These are phyloP conservation scores for Drosophila takahashii DNA, from an alignment of 1,140 invertebrate species.

Conservation along the genomic window DNA sequence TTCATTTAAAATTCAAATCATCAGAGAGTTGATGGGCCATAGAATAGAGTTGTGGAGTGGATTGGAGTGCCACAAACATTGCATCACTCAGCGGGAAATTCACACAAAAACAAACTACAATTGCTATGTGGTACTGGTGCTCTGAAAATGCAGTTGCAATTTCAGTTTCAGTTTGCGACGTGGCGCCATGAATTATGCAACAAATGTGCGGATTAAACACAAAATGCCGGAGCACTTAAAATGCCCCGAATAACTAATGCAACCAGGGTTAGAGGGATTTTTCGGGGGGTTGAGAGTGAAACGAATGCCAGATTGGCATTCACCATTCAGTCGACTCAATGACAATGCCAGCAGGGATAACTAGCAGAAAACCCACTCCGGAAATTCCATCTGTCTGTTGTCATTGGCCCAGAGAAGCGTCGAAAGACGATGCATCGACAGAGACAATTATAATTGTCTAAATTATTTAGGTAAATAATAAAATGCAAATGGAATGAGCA, in stretches of 20 bases:
- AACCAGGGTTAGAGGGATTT: neutral
- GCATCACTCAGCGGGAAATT: conserved; percentile 46
- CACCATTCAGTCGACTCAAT: conserved; percentile 28
- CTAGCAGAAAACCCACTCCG: neutral
- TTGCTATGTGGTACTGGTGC: conserved; percentile 7
- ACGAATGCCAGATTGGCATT: conserved; percentile 26
- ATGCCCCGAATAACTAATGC: conserved; percentile 69
- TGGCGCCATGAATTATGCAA: conserved; percentile 74
- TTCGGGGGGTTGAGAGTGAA: too few species aligned
- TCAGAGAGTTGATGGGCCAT: conserved; percentile 15
- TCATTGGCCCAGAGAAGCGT: conserved; percentile 41
- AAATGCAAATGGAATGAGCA: conserved; percentile 28
- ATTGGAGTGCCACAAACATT: conserved; percentile 8
- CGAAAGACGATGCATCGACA: conserved; percentile 24
- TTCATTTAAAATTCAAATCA: conserved; percentile 72
- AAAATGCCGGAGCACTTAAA: conserved; percentile 80
- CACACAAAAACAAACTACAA: conserved; percentile 44
- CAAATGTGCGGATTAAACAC: conserved; percentile 80
- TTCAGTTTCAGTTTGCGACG: conserved; percentile 55
- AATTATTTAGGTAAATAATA: conserved; percentile 64
- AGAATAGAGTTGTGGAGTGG: conserved; percentile 5
- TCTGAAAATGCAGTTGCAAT: conserved; percentile 23
- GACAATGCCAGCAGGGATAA: conserved; percentile 11
- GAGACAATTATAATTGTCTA: conserved; percentile 68
- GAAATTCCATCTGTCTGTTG: conserved; percentile 10